These are phyloP conservation scores for Thalassoma bifasciatum DNA, from an alignment of 2,113 vertebrate genomes.

Conservation along the genomic window DNA sequence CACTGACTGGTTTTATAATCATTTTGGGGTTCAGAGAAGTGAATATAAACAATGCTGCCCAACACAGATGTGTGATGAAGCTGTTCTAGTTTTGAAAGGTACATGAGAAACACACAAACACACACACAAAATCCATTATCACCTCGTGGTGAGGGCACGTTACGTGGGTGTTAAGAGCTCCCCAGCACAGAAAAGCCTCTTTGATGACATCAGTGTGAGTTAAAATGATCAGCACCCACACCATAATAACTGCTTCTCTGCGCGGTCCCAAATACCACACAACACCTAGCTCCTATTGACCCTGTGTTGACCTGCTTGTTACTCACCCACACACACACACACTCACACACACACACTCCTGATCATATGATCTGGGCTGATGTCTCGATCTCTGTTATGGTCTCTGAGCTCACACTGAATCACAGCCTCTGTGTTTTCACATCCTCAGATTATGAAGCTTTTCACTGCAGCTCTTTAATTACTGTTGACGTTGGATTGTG, in stretches of 20 bases:
- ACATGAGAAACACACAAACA: slow-evolving; percentile 31
- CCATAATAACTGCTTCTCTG: slow-evolving; percentile 61
- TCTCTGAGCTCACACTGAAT: slow-evolving; percentile 42
- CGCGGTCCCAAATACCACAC: slow-evolving; percentile 35
- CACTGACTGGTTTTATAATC: too few species aligned
- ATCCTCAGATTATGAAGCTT: slow-evolving; percentile 6
- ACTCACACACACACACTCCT: slow-evolving; percentile 4
- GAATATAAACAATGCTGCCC: neutral
- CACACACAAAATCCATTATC: slow-evolving; percentile 53
- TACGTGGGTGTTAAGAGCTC: slow-evolving; percentile 55
- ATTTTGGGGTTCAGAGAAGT: neutral
- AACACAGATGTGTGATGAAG: slow-evolving; percentile 16
- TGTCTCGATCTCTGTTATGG: slow-evolving; percentile 30
- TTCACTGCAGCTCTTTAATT: slow-evolving; percentile 18
- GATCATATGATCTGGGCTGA: slow-evolving; percentile 17
- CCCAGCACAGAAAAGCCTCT: slow-evolving; percentile 37
- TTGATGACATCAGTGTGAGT: slow-evolving; percentile 43
- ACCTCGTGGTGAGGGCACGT: slow-evolving; percentile 38
- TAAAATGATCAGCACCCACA: slow-evolving; percentile 59
- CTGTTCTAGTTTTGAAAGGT: slow-evolving; percentile 19
- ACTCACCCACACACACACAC: slow-evolving; percentile 17
- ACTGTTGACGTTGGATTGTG: neutral
- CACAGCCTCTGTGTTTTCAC: neutral
- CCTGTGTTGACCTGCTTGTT: slow-evolving; percentile 43
- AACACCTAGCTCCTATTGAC: slow-evolving; percentile 44